These are phyloP conservation scores for Cryptomyrus ogoouensis DNA, from an alignment of 2,113 vertebrate species.

Conservation along the genomic window DNA sequence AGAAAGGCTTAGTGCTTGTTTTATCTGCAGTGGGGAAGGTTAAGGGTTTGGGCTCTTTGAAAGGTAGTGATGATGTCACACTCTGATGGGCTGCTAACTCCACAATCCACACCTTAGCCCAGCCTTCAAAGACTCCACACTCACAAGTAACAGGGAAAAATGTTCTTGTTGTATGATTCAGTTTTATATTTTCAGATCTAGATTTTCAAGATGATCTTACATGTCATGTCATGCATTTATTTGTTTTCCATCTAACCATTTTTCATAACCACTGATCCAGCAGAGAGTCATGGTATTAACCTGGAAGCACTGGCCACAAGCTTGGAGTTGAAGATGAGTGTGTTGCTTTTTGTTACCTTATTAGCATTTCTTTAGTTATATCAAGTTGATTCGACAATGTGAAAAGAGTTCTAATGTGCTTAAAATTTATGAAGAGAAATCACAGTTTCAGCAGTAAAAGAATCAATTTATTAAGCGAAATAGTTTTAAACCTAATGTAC, in stretches of 20 bases:
- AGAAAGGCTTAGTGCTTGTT: background rate
- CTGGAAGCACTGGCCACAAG: background rate
- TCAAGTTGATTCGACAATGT: background rate
- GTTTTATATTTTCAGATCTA: background rate
- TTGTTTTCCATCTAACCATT: background rate
- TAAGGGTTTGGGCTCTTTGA: background rate
- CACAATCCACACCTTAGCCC: background rate
- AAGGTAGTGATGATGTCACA: background rate
- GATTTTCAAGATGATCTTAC: background rate
- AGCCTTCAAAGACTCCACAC: background rate
- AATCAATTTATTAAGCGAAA: background rate
- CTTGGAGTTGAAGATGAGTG: background rate
- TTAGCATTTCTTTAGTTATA: background rate
- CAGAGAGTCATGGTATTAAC: background rate
- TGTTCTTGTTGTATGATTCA: background rate
- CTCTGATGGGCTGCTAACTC: background rate
- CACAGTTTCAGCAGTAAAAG: background rate
- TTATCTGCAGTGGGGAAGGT: background rate
- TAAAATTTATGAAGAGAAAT: background rate
- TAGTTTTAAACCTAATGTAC: background rate
- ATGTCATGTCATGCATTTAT: background rate
- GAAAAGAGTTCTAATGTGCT: background rate
- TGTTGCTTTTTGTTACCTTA: background rate
- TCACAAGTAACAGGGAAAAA: background rate
- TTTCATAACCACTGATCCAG: background rate